Base-by-base conservation (phyloP, 1,140 invertebrate species). In the Sitodiplosis mosellana region DNA sequence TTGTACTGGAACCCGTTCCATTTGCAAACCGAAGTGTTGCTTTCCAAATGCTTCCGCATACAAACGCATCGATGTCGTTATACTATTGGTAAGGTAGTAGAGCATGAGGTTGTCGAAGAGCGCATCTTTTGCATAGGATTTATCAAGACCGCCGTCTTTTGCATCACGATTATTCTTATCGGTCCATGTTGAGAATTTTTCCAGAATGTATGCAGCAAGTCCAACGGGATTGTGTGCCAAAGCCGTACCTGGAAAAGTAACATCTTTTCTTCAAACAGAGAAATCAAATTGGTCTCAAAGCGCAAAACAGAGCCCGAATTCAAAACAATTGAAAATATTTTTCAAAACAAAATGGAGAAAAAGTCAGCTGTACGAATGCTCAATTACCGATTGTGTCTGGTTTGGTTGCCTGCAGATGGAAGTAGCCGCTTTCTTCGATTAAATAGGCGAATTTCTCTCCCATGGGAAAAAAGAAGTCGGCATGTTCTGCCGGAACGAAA, bases 101-200 rank as follows among this genome's bases (percentile, higher is more conserved):
- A 92, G 61, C 83, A 90, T 92, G 0, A 93, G 57, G 57, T 90
- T 89, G 53, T 91, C 89, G 1, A 94, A 63, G 1, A 93, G 60
- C 48, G 89, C 80, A 41, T 87, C 81, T 47, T 82, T 58, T 0
- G 69, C 72, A 56, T 67, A 83, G 17, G 57, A 56, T 37, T 69
- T 62, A 0, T 70, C 67, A 0, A 93, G 57, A 1, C 83, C 84
- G 7, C 87, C 87, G 59, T 92, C 83, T 0, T 66, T 55, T 19
- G 70, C 58, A 1, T 68, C 49, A 45, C 65, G 65, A 54, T 74
- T 76, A 2, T 69, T 63, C 4, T 57, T 54, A 59, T 88, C 78
- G 0, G 81, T 86, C 73, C 78, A 81, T 0, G 78, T 65, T 12
- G 77, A 81, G 58, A 90, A 88, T 62, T 91, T 91, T 59, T 93